Percentiles rank a stretch among this genome's conserved stretches.
Evolutionary conservation across 2,888 invertebrate species (phyloP).

Genomic region (Acholoe squamosa): DNA sequence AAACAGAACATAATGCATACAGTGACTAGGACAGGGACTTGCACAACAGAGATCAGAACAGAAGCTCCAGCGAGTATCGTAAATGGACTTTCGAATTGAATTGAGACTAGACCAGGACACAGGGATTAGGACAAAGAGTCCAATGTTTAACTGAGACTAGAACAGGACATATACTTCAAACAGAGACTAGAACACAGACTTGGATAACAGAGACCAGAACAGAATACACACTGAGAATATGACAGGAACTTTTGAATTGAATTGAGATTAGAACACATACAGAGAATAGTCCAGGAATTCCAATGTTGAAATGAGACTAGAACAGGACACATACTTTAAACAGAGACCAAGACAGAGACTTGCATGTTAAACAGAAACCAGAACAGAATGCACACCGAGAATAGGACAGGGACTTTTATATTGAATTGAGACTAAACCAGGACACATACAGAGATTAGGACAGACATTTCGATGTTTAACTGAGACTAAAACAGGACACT

Average conservation of each 20-base stretch:
- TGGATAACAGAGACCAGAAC: neutral
- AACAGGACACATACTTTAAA: neutral
- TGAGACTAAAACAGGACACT: neutral
- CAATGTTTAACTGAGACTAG: neutral
- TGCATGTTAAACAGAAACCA: neutral
- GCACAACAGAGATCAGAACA: neutral
- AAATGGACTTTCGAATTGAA: neutral
- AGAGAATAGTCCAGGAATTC: neutral
- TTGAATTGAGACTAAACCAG: neutral
- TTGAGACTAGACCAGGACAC: neutral
- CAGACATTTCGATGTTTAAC: neutral
- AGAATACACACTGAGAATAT: neutral
- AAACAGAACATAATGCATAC: neutral
- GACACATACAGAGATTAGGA: neutral
- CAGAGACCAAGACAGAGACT: neutral
- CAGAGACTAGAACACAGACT: neutral
- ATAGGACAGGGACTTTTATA: neutral
- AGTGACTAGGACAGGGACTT: neutral
- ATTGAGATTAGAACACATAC: neutral
- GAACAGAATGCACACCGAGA: neutral
- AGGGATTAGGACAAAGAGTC: neutral
- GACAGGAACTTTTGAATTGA: neutral
- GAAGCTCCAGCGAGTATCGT: too few species aligned
- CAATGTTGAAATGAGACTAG: neutral
- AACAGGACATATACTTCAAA: neutral